phyloP scores from a whole-genome alignment of 1,140 invertebrate genomes.

The Drosophila teissieri region DNA sequence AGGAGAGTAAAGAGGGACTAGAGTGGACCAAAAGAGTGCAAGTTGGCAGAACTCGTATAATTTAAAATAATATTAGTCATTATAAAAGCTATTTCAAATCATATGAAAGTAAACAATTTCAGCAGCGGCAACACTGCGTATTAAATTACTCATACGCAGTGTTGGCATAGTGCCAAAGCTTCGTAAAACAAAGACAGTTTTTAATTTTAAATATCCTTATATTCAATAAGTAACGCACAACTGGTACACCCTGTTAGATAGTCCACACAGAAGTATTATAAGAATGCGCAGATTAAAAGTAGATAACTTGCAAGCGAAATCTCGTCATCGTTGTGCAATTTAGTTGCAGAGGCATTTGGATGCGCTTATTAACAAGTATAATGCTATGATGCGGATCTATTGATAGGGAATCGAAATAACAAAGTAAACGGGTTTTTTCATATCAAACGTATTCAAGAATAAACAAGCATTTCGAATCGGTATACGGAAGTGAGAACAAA shows the following conservation, averaged over 20 bases:
- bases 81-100: not conserved
- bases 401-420: not conserved
- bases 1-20: not conserved
- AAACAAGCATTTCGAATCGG: no score
- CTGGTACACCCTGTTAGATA: constrained; percentile 9
- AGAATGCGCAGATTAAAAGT: not conserved
- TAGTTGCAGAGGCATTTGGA: constrained; percentile 11
- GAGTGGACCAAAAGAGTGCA: constrained; percentile 19
- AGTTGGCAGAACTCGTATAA: not conserved
- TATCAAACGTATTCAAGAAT: no score
- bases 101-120: not conserved
- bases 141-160: not conserved
- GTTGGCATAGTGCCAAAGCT: no score
- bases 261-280: constrained; percentile 1
- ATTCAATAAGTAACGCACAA: not conserved
- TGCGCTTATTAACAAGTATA: constrained; percentile 2
- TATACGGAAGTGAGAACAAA: not conserved
- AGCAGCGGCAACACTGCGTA: not conserved
- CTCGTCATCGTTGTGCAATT: not conserved
- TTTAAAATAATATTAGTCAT: not conserved
- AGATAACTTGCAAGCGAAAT: constrained; percentile 9
- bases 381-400: not conserved
- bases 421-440: not conserved
- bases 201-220: no score
- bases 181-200: no score